A percentile compares a stretch with the other conserved stretches of the same genome.
phyloP scores from a whole-genome alignment of 2,888 invertebrate species.

The Cosmopolites sordidus region DNA sequence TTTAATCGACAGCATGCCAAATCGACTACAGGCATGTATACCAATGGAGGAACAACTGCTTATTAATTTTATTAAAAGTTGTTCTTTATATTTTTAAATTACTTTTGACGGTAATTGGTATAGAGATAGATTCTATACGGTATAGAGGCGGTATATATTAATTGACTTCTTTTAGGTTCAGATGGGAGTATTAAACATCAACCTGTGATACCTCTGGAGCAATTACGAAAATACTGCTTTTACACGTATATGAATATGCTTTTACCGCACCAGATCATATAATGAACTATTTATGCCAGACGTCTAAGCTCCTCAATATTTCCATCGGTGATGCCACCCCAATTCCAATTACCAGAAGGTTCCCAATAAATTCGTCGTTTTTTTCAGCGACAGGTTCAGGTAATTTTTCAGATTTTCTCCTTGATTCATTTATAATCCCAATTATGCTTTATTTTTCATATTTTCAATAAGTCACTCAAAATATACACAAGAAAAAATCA shows the following conservation, averaged over 20 bases:
- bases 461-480: slow-evolving; percentile 54
- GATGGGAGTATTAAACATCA: slow-evolving; percentile 31
- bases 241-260: slow-evolving; percentile 63
- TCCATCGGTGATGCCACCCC: slow-evolving; percentile 63
- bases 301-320: slow-evolving; percentile 63
- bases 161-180: slow-evolving; percentile 27
- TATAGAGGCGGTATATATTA: too few relatives aligned
- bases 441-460: too few relatives aligned
- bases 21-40: too few relatives aligned
- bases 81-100: too few relatives aligned
- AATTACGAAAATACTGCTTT: slow-evolving; percentile 63
- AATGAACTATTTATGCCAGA: slow-evolving; percentile 62
- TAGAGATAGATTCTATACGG: too few relatives aligned
- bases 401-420: too few relatives aligned
- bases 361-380: slow-evolving; percentile 56
- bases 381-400: slow-evolving; percentile 60
- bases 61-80: too few relatives aligned
- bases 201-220: slow-evolving; percentile 51
- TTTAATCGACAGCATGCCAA: too few relatives aligned
- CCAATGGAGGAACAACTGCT: too few relatives aligned
- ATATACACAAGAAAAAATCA: slow-evolving; percentile 61
- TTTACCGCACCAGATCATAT: slow-evolving; percentile 64
- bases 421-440: too few relatives aligned
- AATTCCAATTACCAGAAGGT: slow-evolving; percentile 57
- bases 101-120: too few relatives aligned